Conservation (phyloP, 2,797 vertebrate species). For the Oreochromis mossambicus region DNA sequence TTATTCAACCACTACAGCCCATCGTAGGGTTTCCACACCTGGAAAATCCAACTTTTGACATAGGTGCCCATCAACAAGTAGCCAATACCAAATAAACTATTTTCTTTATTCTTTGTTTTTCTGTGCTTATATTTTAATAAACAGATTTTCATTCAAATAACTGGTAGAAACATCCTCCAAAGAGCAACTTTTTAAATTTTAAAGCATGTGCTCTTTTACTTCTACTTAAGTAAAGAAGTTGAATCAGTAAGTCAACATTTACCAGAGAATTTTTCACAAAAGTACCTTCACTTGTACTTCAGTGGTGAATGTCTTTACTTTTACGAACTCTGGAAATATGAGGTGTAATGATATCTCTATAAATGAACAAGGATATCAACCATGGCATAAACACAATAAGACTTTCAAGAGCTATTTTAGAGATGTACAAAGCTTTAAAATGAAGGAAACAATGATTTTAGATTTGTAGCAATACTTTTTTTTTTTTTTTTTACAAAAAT, state of each 20-base stretch:
- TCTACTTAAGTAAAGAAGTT: no score
- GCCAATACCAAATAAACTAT: background rate
- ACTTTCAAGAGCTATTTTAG: background rate
- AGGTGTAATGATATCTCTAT: rapidly evolving
- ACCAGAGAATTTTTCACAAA: no score
- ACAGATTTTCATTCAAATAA: background rate
- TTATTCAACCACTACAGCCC: background rate
- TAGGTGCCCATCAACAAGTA: background rate
- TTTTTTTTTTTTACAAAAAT: background rate
- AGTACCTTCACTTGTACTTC: no score
- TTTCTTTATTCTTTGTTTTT: background rate
- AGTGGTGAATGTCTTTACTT: background rate
- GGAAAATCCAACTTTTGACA: background rate
- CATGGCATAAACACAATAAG: background rate
- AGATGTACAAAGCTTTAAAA: background rate
- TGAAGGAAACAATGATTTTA: background rate
- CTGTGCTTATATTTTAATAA: background rate
- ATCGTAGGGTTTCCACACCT: background rate
- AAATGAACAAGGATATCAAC: background rate
- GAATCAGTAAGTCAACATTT: no score
- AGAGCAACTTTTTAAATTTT: no score
- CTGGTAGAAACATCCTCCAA: background rate
- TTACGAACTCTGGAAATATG: rapidly evolving
- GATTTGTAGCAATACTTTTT: background rate
- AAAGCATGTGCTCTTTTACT: no score